These are phyloP conservation scores for Lacanobia oleracea DNA, from an alignment of 2,888 invertebrate species.

Conservation along the genomic window DNA sequence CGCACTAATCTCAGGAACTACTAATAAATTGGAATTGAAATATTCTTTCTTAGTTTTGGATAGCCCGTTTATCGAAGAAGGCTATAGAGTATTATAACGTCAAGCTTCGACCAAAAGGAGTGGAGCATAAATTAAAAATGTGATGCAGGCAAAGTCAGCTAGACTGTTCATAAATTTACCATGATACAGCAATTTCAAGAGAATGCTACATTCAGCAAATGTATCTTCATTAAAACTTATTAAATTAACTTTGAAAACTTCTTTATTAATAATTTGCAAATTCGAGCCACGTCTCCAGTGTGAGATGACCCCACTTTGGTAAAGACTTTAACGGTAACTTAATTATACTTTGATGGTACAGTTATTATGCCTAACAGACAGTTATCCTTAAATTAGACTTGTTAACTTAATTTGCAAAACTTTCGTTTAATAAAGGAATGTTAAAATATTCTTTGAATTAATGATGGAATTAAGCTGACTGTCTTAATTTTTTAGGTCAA, in stretches of 20 bases:
- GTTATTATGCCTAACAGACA: conserved; percentile 49
- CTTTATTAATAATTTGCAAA: conserved; percentile 26
- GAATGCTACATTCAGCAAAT: conserved; percentile 2
- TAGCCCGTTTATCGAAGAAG: too few species aligned
- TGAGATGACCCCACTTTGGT: conserved; percentile 40
- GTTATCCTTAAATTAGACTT: conserved; percentile 58
- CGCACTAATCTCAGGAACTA: too few species aligned
- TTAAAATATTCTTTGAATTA: conserved; percentile 44
- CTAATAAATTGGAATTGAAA: too few species aligned
- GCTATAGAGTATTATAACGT: too few species aligned
- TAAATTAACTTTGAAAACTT: conserved; percentile 25
- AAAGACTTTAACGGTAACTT: conserved; percentile 46
- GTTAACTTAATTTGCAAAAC: conserved; percentile 51
- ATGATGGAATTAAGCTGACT: conserved; percentile 11
- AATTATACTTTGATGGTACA: conserved; percentile 57
- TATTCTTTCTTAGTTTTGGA: too few species aligned
- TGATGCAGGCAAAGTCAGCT: too few species aligned
- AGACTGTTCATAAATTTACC: not conserved
- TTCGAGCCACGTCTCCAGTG: conserved; percentile 19
- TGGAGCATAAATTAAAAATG: too few species aligned
- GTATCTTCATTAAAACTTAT: conserved; percentile 17
- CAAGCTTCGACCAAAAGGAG: too few species aligned
- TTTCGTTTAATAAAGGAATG: conserved; percentile 42
- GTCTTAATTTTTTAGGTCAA: conserved; percentile 17
- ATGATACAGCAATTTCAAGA: not conserved